phyloP scores from a whole-genome alignment of 30 jellyfish, hydroid and myxozoan species.

The Cassiopea xamachana region DNA sequence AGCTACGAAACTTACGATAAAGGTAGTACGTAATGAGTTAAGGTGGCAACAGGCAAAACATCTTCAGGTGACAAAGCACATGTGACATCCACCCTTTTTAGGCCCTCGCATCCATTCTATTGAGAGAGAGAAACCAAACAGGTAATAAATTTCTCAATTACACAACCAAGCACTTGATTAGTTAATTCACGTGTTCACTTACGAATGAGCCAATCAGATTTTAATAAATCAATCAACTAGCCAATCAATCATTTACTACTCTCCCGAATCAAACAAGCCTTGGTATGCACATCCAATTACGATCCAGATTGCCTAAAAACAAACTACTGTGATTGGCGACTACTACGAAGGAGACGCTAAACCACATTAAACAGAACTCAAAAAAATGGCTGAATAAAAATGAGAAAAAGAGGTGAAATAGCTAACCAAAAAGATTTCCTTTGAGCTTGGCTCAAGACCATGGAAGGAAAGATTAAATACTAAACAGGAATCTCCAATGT shows the following conservation, averaged over 20 bases:
- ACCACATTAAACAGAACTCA: no score
- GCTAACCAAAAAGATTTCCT: slow-evolving; percentile 70
- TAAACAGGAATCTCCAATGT: slow-evolving; percentile 69
- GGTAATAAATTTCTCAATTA: neutral
- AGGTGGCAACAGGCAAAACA: slow-evolving; percentile 79
- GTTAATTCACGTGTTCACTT: neutral
- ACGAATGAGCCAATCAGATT: no score
- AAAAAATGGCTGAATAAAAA: no score
- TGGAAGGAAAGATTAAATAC: slow-evolving; percentile 66
- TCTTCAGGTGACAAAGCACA: slow-evolving; percentile 74
- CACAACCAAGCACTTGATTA: neutral
- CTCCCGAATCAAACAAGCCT: no score
- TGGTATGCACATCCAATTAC: no score
- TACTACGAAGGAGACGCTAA: no score
- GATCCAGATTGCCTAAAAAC: no score
- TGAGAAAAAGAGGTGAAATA: neutral
- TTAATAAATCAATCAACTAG: neutral
- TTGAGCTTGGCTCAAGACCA: slow-evolving; percentile 74
- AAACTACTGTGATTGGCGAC: no score
- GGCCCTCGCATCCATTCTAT: slow-evolving; percentile 84
- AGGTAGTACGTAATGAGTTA: slow-evolving; percentile 90
- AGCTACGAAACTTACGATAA: slow-evolving; percentile 79
- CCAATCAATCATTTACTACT: neutral
- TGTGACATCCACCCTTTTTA: slow-evolving; percentile 51
- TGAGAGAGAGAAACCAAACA: neutral